Evolutionary conservation across 1,140 invertebrate genomes (phyloP).

Genomic region (Ridgeia piscesae): DNA sequence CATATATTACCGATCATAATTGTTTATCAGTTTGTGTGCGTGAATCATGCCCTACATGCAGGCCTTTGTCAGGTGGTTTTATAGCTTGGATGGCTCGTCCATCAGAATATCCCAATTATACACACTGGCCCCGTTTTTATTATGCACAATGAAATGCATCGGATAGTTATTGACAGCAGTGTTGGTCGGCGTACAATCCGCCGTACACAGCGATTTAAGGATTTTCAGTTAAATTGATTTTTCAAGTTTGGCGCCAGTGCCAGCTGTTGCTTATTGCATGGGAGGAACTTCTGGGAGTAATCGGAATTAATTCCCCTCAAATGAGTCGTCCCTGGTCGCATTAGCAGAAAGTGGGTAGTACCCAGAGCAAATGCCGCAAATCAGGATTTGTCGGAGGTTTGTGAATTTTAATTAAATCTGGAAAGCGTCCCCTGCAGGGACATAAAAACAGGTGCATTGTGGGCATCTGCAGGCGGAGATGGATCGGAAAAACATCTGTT

Average conservation of each 20-base stretch:
- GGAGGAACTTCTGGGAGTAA: not conserved
- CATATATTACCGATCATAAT: not conserved
- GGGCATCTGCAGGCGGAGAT: not conserved
- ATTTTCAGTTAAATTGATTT: not conserved
- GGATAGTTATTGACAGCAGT: not conserved
- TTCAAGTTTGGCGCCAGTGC: not conserved
- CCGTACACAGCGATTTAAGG: not conserved
- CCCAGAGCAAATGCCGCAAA: not conserved
- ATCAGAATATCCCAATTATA: not conserved
- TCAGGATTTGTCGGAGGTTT: not conserved
- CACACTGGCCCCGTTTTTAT: not conserved
- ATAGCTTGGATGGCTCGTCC: not conserved
- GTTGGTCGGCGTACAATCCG: too few species aligned
- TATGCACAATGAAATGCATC: not conserved
- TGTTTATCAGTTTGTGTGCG: not conserved
- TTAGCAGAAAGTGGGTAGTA: not conserved
- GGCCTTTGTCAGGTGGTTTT: not conserved
- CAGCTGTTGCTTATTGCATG: not conserved
- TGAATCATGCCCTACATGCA: not conserved
- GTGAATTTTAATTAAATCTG: slow-evolving; percentile 6
- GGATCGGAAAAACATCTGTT: not conserved
- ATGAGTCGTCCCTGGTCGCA: not conserved
- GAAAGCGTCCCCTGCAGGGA: not conserved
- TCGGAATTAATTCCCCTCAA: not conserved
- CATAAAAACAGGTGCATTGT: not conserved